Percentiles rank a stretch among this genome's conserved stretches.
phyloP scores from a whole-genome alignment of 2,113 vertebrate genomes.

The Eptesicus fuscus region DNA sequence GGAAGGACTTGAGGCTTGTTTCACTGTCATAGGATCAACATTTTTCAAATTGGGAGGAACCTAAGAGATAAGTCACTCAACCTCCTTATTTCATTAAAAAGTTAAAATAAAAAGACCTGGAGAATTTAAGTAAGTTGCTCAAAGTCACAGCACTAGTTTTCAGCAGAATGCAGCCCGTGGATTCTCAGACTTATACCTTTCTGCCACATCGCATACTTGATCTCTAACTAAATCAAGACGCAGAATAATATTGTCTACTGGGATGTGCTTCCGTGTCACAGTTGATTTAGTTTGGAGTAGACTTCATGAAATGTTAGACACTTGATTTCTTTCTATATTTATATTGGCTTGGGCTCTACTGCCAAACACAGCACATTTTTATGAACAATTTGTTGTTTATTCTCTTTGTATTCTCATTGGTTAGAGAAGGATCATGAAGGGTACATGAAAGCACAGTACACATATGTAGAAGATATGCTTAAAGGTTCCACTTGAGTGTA shows the following conservation, averaged over 20 bases:
- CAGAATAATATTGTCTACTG: not conserved
- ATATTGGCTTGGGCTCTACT: not conserved
- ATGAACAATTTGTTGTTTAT: not conserved
- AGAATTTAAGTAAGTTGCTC: not conserved
- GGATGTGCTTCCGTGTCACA: not conserved
- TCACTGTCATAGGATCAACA: not conserved
- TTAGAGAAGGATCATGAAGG: not conserved
- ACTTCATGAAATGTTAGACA: not conserved
- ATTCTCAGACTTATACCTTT: not conserved
- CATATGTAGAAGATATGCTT: not conserved
- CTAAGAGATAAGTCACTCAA: not conserved
- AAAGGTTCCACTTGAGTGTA: not conserved
- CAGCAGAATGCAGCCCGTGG: not conserved
- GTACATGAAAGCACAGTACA: not conserved
- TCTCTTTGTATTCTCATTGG: not conserved
- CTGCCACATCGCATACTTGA: not conserved
- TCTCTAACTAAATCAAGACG: not conserved
- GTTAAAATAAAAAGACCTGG: not conserved
- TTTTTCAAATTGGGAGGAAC: not conserved
- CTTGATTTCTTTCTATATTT: not conserved
- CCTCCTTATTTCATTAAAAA: not conserved
- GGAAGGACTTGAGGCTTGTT: not conserved
- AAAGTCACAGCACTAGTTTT: not conserved
- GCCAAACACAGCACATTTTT: not conserved
- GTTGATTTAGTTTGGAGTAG: not conserved